Percentiles rank a stretch among this genome's conserved stretches.
These are phyloP conservation scores for Lacerta agilis DNA, from an alignment of 2,797 vertebrate species.

Conservation along the genomic window DNA sequence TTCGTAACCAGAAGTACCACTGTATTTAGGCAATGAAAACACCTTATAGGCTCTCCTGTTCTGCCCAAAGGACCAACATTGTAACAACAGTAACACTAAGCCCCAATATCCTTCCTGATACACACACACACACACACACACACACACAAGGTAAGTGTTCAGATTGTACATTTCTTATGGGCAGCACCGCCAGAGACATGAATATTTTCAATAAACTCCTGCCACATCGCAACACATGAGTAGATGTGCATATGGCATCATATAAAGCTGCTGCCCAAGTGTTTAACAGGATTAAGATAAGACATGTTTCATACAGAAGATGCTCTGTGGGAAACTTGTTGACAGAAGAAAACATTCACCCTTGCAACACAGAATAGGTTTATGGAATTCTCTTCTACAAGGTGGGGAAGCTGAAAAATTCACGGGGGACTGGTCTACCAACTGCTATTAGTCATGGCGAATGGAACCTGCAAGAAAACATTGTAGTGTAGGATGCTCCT, in stretches of 20 bases:
- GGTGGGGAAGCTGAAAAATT: background rate
- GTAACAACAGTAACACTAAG: background rate
- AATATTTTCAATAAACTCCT: background rate
- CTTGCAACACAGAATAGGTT: background rate
- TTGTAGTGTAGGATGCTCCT: too few relatives aligned
- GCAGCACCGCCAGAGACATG: background rate
- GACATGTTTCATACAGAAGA: background rate
- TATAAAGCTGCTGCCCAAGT: background rate
- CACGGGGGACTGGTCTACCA: background rate
- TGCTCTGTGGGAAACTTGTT: background rate
- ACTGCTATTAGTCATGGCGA: background rate
- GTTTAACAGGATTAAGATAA: background rate
- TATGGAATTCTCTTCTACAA: background rate
- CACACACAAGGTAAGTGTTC: background rate
- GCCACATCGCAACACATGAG: background rate
- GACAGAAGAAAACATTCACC: background rate
- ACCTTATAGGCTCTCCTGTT: background rate
- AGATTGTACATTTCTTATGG: background rate
- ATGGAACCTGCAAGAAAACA: background rate
- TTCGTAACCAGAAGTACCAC: too few relatives aligned
- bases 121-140: too few relatives aligned
- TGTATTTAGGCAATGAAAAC: background rate
- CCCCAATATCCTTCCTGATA: too few relatives aligned
- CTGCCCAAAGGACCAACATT: background rate
- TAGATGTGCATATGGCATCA: background rate